Evolutionary conservation across 1,140 invertebrate species (phyloP), one percentile per base, ranked within the genome.

Genomic region (Pomacea maculata): DNA sequence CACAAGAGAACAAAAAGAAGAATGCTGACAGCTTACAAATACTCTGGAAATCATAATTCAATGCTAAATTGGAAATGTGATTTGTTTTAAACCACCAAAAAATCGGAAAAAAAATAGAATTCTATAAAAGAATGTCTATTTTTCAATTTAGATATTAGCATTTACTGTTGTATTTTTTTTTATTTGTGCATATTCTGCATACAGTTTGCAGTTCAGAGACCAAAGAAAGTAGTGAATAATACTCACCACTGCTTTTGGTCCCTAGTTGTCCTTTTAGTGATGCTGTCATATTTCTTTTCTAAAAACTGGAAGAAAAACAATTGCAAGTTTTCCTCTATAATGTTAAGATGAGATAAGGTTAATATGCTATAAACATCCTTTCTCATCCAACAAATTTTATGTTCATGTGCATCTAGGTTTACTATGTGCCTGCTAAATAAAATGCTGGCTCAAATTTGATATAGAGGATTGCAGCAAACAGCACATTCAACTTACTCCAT

Each of bases 191-290:
- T 29, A 63, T 52, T 68, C 21, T 45, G 34, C 34, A 67, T 78
- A 63, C 21, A 67, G 25, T 70, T n/a, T 45, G 54, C 34, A 55
- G n/a, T 54, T 54, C 10, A 79, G 21, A 29, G 54, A 64, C 34
- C 57, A n/a, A 3, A 25, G 2, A 29, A 54, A 63, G n/a, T 9
- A 19, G n/a, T 21, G 21, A 52, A 52, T 19, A 17, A 71, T 72
- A 78, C 79, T 79, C 78, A 82, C 83, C 77, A 80, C 83, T 81
- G 63, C 81, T 84, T 45, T 82, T 72, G 25, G 80, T 61, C 29
- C 83, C 83, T 55, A 83, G 65, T 61, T 84, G 81, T 63, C 81
- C 83, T 78, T 80, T 63, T 52, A 84, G 34, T 29, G 74, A 73
- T 15, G 65, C 72, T 61, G 74, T 29, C 75, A 76, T 76, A 15